phyloP scores from a whole-genome alignment of 2,797 vertebrate species.

The Thamnophis elegans region DNA sequence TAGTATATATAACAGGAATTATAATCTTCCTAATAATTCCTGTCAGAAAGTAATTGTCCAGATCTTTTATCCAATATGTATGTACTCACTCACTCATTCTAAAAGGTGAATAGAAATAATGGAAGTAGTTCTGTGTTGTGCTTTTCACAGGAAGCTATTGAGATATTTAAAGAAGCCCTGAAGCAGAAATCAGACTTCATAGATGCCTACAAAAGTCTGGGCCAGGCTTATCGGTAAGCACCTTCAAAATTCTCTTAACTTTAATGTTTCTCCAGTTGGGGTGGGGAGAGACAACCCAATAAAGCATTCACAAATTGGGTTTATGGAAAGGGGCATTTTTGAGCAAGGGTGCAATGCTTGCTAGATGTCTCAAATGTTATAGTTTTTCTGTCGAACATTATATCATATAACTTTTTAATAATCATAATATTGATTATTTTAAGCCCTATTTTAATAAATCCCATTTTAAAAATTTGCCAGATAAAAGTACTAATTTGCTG shows the following conservation, averaged over 20 bases:
- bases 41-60: background rate
- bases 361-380: background rate
- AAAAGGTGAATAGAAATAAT: background rate
- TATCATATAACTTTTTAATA: background rate
- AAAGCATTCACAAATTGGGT: background rate
- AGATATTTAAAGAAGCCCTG: constrained; percentile 94
- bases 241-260: constrained; percentile 9
- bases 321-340: background rate
- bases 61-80: constrained; percentile 3
- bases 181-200: constrained; percentile 95
- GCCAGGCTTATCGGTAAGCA: constrained; percentile 93
- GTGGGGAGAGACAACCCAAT: background rate
- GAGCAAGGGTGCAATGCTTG: background rate
- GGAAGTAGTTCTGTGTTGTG: background rate
- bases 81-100: background rate
- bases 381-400: background rate
- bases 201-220: constrained; percentile 95
- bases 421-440: background rate
- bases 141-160: constrained; percentile 89
- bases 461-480: background rate
- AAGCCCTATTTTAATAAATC: background rate
- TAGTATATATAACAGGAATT: background rate
- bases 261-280: background rate
- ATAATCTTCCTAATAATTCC: background rate
- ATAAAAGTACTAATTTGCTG: background rate